Conservation (phyloP, 2,888 invertebrate species). For the Eremobia ochroleuca region DNA sequence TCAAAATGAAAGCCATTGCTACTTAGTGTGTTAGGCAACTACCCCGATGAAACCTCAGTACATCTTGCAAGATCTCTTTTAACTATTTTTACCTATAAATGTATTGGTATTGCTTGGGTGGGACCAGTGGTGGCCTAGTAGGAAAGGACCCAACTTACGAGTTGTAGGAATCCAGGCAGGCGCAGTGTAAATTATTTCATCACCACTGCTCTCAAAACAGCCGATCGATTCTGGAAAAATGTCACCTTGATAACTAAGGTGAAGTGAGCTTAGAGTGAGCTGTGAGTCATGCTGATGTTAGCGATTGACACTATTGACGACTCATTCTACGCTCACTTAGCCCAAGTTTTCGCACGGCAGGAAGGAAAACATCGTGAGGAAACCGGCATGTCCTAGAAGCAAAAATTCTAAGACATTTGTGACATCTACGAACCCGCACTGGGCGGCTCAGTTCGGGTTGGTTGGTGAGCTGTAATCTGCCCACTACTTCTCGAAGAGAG, state of each 20-base stretch:
- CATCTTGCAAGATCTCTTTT: neutral
- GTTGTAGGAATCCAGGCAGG: neutral
- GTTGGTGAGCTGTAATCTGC: neutral
- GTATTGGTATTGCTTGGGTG: neutral
- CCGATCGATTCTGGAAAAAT: too few relatives aligned
- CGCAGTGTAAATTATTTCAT: too few relatives aligned
- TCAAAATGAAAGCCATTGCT: too few relatives aligned
- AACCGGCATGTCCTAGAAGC: neutral
- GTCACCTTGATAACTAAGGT: too few relatives aligned
- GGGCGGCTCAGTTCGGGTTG: too few relatives aligned
- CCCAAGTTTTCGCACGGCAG: too few relatives aligned
- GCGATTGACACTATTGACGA: too few relatives aligned
- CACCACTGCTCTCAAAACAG: neutral
- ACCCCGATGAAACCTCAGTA: neutral
- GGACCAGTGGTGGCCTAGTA: neutral
- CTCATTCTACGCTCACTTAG: too few relatives aligned
- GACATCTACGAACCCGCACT: too few relatives aligned
- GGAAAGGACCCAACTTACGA: neutral
- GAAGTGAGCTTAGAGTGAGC: too few relatives aligned
- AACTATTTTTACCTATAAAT: neutral
- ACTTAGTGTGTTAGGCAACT: too few relatives aligned
- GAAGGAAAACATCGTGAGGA: neutral
- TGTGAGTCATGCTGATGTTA: too few relatives aligned
- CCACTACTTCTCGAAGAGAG: neutral
- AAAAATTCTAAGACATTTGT: neutral